These are phyloP conservation scores for Bombus difficillimus DNA, from an alignment of 1,140 invertebrate species.

Conservation along the genomic window DNA sequence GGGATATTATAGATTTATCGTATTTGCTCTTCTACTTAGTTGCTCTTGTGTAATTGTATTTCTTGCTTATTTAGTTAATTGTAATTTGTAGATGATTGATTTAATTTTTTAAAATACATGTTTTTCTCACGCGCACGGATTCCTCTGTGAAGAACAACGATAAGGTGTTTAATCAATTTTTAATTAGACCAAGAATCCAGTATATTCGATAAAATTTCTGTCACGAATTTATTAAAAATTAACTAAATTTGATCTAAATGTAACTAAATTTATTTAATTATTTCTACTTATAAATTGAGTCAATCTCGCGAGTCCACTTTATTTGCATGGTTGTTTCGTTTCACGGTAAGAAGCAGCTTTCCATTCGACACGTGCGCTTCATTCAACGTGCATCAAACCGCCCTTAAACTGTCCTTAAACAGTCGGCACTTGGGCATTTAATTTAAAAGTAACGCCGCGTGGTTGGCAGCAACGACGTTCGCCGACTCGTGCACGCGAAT, in stretches of 20 bases:
- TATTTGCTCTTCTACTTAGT: too few relatives aligned
- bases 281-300: not conserved
- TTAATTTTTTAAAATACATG: not conserved
- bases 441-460: conserved; percentile 11
- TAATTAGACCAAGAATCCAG: not conserved
- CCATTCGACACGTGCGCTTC: not conserved
- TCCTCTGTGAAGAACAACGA: not conserved
- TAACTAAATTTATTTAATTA: not conserved
- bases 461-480: not conserved
- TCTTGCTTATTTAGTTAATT: not conserved
- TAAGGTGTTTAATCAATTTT: not conserved
- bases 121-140: not conserved
- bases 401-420: conserved; percentile 22
- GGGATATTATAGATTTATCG: not conserved
- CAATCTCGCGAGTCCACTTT: not conserved
- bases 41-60: not conserved
- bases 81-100: not conserved
- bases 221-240: too few relatives aligned
- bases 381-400: not conserved
- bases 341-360: not conserved
- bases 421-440: not conserved
- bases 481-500: not conserved
- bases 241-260: not conserved
- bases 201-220: not conserved
- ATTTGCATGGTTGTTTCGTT: not conserved